Conservation (phyloP, 2,797 vertebrate genomes). For the Pipistrellus pipistrellus region DNA sequence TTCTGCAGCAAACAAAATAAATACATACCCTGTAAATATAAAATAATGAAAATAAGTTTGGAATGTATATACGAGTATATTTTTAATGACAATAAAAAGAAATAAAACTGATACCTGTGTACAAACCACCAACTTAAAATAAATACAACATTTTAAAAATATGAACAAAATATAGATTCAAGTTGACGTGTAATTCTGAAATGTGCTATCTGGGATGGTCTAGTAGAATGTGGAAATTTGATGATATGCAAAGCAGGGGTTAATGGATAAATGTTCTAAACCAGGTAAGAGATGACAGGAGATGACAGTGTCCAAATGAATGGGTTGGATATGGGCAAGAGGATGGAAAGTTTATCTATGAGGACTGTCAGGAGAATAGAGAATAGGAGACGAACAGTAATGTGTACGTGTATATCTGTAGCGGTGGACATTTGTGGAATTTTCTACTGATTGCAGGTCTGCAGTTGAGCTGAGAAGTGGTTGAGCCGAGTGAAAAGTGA, state of each 20-base stretch:
- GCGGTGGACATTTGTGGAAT: not conserved
- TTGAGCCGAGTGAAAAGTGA: not conserved
- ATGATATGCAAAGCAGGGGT: not conserved
- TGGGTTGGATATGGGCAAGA: fast-evolving
- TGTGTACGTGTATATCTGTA: fast-evolving
- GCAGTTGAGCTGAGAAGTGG: no score
- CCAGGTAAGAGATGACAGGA: not conserved
- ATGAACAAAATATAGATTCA: not conserved
- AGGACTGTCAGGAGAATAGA: not conserved
- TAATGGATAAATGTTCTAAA: not conserved
- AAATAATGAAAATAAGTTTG: not conserved
- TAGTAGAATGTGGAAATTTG: not conserved
- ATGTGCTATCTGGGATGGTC: not conserved
- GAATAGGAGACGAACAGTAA: no score
- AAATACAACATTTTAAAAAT: not conserved
- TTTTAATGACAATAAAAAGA: not conserved
- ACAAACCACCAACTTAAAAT: not conserved
- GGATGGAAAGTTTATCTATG: not conserved
- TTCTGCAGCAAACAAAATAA: not conserved
- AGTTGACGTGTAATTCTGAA: not conserved
- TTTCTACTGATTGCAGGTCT: not conserved
- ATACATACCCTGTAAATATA: not conserved
- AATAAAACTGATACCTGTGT: not conserved
- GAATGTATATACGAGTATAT: not conserved
- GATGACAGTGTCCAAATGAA: not conserved